Evolutionary conservation across 1,140 invertebrate genomes (phyloP).

Genomic region (Phocides pigmalion): DNA sequence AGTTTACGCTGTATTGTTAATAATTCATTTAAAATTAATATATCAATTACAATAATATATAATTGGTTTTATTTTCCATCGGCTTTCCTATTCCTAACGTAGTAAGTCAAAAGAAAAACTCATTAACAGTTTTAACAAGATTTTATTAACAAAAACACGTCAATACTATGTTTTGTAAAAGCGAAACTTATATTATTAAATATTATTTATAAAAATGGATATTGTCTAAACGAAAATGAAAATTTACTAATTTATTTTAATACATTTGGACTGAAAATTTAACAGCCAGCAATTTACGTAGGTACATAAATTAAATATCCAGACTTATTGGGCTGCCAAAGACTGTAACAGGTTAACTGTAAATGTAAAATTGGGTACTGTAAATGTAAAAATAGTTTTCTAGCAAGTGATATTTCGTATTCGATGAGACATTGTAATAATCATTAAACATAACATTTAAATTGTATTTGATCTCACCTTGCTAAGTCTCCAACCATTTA

Average conservation of each 20-base stretch:
- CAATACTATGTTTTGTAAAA: slow-evolving; percentile 16
- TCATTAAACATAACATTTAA: too few relatives aligned
- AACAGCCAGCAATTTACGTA: too few relatives aligned
- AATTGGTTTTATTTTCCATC: slow-evolving; percentile 7
- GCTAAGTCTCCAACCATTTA: too few relatives aligned
- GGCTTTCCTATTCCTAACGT: not conserved
- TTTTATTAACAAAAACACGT: slow-evolving; percentile 59
- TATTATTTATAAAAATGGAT: slow-evolving; percentile 6
- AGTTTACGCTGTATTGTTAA: slow-evolving; percentile 43
- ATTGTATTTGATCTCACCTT: too few relatives aligned
- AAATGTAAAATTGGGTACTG: too few relatives aligned
- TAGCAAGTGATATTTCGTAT: too few relatives aligned
- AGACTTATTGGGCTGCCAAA: too few relatives aligned
- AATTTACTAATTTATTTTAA: not conserved
- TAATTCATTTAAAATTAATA: slow-evolving; percentile 43
- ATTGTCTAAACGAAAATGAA: slow-evolving; percentile 11
- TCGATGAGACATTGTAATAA: too few relatives aligned
- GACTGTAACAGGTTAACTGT: too few relatives aligned
- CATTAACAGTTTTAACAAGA: slow-evolving; percentile 50
- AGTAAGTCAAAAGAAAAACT: slow-evolving; percentile 24
- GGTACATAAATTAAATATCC: too few relatives aligned
- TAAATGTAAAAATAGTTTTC: too few relatives aligned
- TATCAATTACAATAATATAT: slow-evolving; percentile 30
- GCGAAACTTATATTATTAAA: slow-evolving; percentile 1
- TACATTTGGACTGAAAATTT: too few relatives aligned